phyloP scores from a whole-genome alignment of 30 jellyfish, hydroid and myxozoan species.

The Morbakka virulenta region DNA sequence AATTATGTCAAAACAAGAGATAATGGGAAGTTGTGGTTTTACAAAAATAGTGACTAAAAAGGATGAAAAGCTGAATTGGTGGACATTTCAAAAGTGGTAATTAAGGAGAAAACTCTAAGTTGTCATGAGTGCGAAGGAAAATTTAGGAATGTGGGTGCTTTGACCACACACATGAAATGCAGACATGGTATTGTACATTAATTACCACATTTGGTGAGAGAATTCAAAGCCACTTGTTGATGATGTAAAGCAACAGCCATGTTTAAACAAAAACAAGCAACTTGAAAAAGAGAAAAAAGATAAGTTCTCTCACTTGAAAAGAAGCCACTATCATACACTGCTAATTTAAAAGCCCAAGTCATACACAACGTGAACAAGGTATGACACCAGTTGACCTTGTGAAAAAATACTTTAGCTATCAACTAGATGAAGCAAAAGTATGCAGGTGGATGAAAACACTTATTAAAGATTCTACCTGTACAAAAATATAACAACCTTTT shows the following conservation, averaged over 20 bases:
- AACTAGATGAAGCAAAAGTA: not conserved
- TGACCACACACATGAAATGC: not conserved
- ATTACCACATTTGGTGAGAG: no score
- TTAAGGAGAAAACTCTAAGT: not conserved
- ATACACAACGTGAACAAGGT: no score
- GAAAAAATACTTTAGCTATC: no score
- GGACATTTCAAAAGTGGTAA: not conserved
- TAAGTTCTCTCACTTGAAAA: no score
- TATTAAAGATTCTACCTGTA: conserved; percentile 26
- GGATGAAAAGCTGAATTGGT: not conserved
- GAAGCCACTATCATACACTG: no score
- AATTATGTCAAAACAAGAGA: no score
- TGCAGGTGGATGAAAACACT: not conserved
- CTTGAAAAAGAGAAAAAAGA: no score
- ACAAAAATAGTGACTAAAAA: not conserved
- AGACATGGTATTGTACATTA: not conserved
- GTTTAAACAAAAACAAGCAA: no score
- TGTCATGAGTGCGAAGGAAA: not conserved
- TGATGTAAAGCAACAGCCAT: no score
- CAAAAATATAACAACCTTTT: conserved; percentile 44
- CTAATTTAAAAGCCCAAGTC: no score
- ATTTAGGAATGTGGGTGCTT: not conserved
- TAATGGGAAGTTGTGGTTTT: not conserved
- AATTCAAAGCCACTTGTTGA: no score
- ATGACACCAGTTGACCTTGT: no score